These are phyloP conservation scores for Rhinoderma darwinii DNA, from an alignment of 2,113 vertebrate genomes.

Conservation along the genomic window DNA sequence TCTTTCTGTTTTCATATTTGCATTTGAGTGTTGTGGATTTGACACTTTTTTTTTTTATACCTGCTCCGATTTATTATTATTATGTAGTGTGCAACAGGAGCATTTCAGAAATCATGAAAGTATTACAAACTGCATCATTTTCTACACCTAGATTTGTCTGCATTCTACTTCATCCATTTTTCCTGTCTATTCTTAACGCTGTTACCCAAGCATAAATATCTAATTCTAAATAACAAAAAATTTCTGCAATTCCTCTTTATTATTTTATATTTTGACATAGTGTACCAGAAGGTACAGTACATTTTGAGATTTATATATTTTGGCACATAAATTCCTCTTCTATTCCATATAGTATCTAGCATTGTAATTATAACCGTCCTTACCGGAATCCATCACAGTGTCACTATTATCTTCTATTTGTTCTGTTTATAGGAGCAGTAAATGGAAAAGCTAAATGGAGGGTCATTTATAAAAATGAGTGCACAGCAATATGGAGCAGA, in stretches of 20 bases:
- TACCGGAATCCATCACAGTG: not conserved
- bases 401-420: not conserved
- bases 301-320: not conserved
- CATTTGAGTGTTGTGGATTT: too few relatives aligned
- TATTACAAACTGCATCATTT: not conserved
- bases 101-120: too few relatives aligned
- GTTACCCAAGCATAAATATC: not conserved
- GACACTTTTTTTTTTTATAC: too few relatives aligned
- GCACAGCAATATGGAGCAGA: not conserved
- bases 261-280: not conserved
- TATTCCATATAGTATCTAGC: not conserved
- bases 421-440: not conserved
- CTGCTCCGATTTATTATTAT: too few relatives aligned
- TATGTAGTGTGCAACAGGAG: too few relatives aligned
- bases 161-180: not conserved
- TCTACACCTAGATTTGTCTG: not conserved
- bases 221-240: not conserved
- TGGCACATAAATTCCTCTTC: not conserved
- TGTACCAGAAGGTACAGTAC: not conserved
- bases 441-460: not conserved
- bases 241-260: not conserved
- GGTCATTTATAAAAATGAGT: not conserved
- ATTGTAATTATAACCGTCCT: not conserved
- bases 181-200: not conserved
- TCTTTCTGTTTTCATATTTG: too few relatives aligned